Conservation (phyloP, 2,888 invertebrate species). For the Belgica antarctica region DNA sequence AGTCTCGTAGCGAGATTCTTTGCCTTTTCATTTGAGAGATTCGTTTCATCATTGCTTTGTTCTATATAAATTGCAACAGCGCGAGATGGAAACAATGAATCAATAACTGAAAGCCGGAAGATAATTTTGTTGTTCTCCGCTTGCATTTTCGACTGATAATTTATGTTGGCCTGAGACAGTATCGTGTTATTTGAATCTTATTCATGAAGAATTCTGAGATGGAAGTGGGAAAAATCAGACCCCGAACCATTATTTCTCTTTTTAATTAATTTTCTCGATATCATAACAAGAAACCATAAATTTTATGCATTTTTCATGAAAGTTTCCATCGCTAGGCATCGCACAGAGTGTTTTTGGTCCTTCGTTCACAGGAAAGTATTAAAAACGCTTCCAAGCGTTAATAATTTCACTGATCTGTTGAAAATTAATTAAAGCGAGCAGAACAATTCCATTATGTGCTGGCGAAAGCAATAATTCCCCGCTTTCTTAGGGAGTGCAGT, state of each 20-base stretch:
- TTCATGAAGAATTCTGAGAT: neutral
- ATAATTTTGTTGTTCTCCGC: neutral
- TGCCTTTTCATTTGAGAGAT: neutral
- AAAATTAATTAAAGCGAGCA: constrained; percentile 43
- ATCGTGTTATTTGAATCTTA: constrained; percentile 35
- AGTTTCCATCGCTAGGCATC: neutral
- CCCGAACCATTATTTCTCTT: neutral
- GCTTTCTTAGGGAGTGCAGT: no score
- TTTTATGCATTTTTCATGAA: constrained; percentile 9
- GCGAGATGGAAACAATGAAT: constrained; percentile 23
- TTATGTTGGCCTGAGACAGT: constrained; percentile 34
- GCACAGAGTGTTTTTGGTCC: no score
- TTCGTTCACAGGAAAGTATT: no score
- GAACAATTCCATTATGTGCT: constrained; percentile 14
- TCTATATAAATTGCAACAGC: constrained; percentile 3
- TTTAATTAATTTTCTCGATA: constrained; percentile 23
- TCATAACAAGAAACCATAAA: constrained; percentile 15
- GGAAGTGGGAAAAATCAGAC: neutral
- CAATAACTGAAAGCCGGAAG: constrained; percentile 27
- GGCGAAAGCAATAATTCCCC: constrained; percentile 22
- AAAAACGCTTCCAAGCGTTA: constrained; percentile 21
- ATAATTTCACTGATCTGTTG: constrained; percentile 33
- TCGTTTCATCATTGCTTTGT: neutral
- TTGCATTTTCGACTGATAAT: constrained; percentile 24
- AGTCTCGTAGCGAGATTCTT: neutral